Percentiles rank a stretch among this genome's conserved stretches.
These are phyloP conservation scores for Xyliphius kryptos DNA, from an alignment of 2,113 vertebrate genomes.

Conservation along the genomic window DNA sequence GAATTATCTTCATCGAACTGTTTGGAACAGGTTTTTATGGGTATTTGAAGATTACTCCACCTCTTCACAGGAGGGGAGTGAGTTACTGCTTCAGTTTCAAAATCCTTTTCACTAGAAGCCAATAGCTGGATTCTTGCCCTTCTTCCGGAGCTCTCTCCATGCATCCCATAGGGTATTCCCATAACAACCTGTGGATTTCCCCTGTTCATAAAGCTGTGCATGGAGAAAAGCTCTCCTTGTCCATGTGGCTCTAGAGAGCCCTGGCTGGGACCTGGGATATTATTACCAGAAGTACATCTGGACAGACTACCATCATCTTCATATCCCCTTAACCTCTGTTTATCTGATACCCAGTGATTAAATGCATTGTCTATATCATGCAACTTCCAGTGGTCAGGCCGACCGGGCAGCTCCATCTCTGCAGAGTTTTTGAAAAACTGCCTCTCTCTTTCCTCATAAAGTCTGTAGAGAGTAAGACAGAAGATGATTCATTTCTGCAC, in stretches of 20 bases:
- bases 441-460: background rate
- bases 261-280: background rate
- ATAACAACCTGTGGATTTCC: background rate
- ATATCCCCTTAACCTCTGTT: background rate
- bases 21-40: background rate
- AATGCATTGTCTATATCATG: background rate
- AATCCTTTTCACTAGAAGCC: constrained; percentile 13
- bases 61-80: constrained; percentile 11
- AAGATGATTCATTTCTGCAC: no score
- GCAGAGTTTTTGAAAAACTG: background rate
- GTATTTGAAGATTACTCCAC: background rate
- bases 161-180: constrained; percentile 9
- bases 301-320: background rate
- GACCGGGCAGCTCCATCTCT: background rate
- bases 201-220: background rate
- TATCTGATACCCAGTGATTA: constrained; percentile 4
- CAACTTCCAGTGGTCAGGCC: background rate
- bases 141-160: background rate
- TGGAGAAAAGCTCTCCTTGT: constrained; percentile 5
- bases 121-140: constrained; percentile 11
- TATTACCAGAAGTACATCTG: constrained; percentile 4
- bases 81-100: constrained; percentile 5
- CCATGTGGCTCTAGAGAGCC: background rate
- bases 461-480: constrained; percentile 6
- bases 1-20: background rate